These are phyloP conservation scores for Drosophila paranaensis DNA, from an alignment of 2,888 invertebrate species.

Conservation along the genomic window DNA sequence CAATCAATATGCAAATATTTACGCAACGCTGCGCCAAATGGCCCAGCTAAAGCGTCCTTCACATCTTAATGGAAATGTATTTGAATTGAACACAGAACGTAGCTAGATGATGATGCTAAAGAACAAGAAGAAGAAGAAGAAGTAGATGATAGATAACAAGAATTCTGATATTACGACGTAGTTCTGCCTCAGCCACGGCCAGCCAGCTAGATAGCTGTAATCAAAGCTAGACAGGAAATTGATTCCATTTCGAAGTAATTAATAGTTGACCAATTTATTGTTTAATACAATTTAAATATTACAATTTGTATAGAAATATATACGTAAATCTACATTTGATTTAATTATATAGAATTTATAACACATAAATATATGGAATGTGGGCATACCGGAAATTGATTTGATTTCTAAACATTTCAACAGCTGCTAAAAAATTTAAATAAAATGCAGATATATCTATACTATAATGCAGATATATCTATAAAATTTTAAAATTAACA, in stretches of 20 bases:
- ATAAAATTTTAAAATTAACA: no score
- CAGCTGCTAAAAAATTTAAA: no score
- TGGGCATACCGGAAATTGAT: no score
- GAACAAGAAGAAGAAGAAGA: constrained; percentile 3
- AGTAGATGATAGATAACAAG: constrained; percentile 19
- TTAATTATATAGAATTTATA: neutral
- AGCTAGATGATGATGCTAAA: constrained; percentile 33
- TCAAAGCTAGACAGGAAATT: constrained; percentile 1
- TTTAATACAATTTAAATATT: neutral
- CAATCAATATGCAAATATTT: constrained; percentile 74
- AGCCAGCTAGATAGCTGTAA: constrained; percentile 6
- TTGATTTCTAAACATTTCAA: no score
- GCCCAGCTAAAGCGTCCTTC: constrained; percentile 57
- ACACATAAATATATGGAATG: no score
- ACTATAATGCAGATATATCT: no score
- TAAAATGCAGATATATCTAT: no score
- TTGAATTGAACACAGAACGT: constrained; percentile 37
- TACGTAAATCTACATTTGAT: neutral
- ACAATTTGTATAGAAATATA: neutral
- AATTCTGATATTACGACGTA: constrained; percentile 47
- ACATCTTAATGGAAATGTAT: constrained; percentile 60
- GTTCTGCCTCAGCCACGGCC: constrained; percentile 6
- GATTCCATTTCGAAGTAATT: neutral
- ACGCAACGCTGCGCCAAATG: constrained; percentile 39
- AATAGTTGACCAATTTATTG: neutral